phyloP scores from a whole-genome alignment of 2,888 invertebrate genomes.

The Microdon myrmicae region DNA sequence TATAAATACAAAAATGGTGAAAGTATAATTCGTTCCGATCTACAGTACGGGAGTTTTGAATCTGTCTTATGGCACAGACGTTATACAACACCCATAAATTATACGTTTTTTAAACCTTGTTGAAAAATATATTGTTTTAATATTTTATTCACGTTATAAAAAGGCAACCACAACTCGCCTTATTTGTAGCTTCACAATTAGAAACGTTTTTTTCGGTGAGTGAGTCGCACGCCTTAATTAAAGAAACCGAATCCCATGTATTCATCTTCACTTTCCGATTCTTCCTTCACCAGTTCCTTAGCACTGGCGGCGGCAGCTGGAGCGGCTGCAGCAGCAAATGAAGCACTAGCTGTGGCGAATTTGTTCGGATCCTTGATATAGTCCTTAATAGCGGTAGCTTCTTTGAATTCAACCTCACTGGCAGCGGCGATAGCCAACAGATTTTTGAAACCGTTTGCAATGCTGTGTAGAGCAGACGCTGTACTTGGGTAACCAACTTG shows the following conservation, averaged over 20 bases:
- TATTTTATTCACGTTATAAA: too few relatives aligned
- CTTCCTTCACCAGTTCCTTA: constrained; percentile 76
- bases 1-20: too few relatives aligned
- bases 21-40: too few relatives aligned
- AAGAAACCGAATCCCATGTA: constrained; percentile 96
- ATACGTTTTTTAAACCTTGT: too few relatives aligned
- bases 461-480: constrained; percentile 93
- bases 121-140: too few relatives aligned
- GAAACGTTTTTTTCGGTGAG: neutral
- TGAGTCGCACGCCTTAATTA: too few relatives aligned
- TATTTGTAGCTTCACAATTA: constrained; percentile 55
- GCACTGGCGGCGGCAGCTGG: constrained; percentile 72
- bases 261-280: too few relatives aligned
- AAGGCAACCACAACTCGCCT: constrained; percentile 59
- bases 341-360: constrained; percentile 75
- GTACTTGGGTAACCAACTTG: constrained; percentile 91
- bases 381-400: constrained; percentile 87
- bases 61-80: too few relatives aligned
- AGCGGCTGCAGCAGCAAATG: constrained; percentile 70
- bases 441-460: too few relatives aligned
- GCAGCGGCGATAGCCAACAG: constrained; percentile 91
- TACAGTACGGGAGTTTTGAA: too few relatives aligned
- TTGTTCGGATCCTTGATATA: constrained; percentile 93
- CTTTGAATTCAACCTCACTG: constrained; percentile 91
- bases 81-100: too few relatives aligned